A percentile compares a stretch with the other conserved stretches of the same genome.
Evolutionary conservation across 2,888 invertebrate genomes (phyloP).

Genomic region (Clunio marinus): DNA sequence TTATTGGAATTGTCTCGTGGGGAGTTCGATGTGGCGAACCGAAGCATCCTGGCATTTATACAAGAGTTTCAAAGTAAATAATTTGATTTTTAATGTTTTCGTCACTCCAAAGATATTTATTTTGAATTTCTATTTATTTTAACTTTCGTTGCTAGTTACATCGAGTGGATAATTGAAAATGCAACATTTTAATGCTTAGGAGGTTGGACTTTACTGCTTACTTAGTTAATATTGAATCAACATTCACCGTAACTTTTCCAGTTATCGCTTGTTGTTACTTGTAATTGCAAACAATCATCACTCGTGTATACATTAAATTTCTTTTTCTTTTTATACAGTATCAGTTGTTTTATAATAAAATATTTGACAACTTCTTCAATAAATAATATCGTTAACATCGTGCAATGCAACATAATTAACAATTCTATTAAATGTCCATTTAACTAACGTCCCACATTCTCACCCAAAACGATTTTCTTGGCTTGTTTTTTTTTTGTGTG

Average conservation of each 20-base stretch:
- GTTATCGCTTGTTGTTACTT: too few relatives aligned
- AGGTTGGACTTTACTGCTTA: too few relatives aligned
- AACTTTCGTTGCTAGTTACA: too few relatives aligned
- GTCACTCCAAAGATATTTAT: conserved; percentile 54
- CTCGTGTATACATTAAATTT: too few relatives aligned
- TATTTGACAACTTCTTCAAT: too few relatives aligned
- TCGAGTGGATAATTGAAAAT: conserved; percentile 50
- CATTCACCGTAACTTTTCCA: too few relatives aligned
- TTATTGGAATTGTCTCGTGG: conserved; percentile 80
- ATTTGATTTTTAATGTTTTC: too few relatives aligned
- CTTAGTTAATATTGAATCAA: not conserved
- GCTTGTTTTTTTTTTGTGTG: conserved; percentile 5
- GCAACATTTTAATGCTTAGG: conserved; percentile 41
- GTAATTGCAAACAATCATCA: too few relatives aligned
- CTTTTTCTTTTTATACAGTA: too few relatives aligned
- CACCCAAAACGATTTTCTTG: not conserved
- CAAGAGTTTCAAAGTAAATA: conserved; percentile 67
- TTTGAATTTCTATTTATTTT: conserved; percentile 42
- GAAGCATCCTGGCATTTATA: conserved; percentile 74
- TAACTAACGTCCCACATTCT: not conserved
- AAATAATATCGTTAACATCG: too few relatives aligned
- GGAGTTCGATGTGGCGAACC: conserved; percentile 75
- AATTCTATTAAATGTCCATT: not conserved
- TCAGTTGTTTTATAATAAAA: too few relatives aligned
- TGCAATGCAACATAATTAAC: too few relatives aligned